These are phyloP conservation scores for Elysia chlorotica DNA, from an alignment of 1,140 invertebrate species.

Conservation along the genomic window DNA sequence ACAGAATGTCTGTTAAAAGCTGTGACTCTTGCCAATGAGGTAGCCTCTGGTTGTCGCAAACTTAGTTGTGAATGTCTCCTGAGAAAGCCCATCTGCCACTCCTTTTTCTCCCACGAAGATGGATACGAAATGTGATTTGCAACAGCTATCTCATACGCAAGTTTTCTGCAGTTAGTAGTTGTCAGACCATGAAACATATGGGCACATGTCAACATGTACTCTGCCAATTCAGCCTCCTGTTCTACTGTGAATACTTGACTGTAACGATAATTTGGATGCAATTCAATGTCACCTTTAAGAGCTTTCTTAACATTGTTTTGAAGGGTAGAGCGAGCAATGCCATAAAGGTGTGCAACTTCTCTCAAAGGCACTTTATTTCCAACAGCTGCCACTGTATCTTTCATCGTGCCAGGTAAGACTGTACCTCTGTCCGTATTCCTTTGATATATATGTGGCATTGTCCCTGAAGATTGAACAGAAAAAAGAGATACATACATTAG, in stretches of 20 bases:
- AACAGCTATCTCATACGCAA: not conserved
- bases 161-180: not conserved
- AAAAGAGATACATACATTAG: no score
- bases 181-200: not conserved
- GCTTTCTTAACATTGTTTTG: not conserved
- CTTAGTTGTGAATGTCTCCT: not conserved
- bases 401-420: not conserved
- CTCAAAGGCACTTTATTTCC: not conserved
- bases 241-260: not conserved
- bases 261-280: not conserved
- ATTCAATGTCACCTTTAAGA: not conserved
- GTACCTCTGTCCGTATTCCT: not conserved
- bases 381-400: not conserved
- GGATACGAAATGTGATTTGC: not conserved
- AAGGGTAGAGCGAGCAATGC: not conserved
- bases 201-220: not conserved
- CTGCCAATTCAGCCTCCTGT: not conserved
- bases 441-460: not conserved
- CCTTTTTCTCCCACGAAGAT: not conserved
- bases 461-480: not conserved
- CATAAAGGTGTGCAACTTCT: not conserved
- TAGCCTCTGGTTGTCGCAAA: not conserved
- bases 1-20: not conserved
- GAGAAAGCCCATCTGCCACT: not conserved
- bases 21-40: not conserved